Percentiles rank a stretch among this genome's conserved stretches.
Conservation (phyloP, 2,113 vertebrate genomes). For the Eurystomus gularis region DNA sequence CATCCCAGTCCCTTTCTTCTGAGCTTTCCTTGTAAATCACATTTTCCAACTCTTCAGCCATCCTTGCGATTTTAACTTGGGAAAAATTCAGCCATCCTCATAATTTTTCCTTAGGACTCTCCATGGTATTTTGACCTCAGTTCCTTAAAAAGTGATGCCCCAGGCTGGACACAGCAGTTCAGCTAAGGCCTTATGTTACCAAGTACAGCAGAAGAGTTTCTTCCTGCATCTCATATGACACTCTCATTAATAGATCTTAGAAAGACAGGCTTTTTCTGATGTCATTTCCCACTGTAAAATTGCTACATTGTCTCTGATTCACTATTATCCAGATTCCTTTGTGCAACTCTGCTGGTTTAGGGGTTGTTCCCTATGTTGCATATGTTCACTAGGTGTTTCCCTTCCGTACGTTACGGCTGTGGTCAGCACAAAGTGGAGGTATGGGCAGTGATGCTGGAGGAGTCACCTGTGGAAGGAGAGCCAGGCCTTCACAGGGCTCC, state of each 20-base stretch:
- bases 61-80: not conserved
- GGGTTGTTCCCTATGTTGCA: not conserved
- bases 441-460: rapidly evolving
- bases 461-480: not conserved
- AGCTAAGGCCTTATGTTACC: not conserved
- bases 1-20: not conserved
- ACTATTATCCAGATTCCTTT: not conserved
- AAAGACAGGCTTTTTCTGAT: not conserved
- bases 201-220: not conserved
- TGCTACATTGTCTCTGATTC: not conserved
- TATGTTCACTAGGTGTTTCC: not conserved
- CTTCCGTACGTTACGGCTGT: not conserved
- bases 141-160: not conserved
- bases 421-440: not conserved
- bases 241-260: not conserved
- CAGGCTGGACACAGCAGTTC: not conserved
- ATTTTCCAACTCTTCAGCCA: not conserved
- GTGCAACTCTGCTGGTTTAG: not conserved
- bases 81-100: no score
- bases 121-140: not conserved
- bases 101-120: not conserved
- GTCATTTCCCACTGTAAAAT: not conserved
- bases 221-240: not conserved
- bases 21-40: not conserved
- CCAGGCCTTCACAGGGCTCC: not conserved